These are phyloP conservation scores for Leptopilina drosophilae DNA, from an alignment of 2,888 invertebrate species.

Conservation along the genomic window DNA sequence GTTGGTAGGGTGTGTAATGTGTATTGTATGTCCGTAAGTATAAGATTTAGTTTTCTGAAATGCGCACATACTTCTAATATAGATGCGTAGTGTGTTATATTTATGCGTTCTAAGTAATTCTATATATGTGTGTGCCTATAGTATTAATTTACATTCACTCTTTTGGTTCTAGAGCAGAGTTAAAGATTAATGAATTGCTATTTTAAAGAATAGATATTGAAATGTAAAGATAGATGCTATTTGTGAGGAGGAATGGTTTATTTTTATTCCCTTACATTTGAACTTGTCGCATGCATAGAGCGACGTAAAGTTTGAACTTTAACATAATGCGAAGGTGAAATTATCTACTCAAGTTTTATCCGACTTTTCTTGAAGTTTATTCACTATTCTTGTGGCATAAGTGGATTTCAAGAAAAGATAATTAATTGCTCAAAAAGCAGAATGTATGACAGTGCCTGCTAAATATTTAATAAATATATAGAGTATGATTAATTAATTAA, in stretches of 20 bases:
- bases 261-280: background rate
- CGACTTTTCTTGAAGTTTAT: no score
- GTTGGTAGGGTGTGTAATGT: conserved; percentile 69
- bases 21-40: conserved; percentile 47
- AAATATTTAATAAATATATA: no score
- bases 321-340: background rate
- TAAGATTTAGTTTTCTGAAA: conserved; percentile 32
- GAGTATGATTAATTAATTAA: no score
- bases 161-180: background rate
- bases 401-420: no score
- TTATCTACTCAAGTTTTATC: no score
- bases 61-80: conserved; percentile 32
- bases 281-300: background rate
- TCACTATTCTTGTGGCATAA: no score
- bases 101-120: conserved; percentile 21
- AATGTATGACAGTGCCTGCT: no score
- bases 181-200: conserved; percentile 21
- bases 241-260: background rate
- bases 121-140: conserved; percentile 9
- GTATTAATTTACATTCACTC: background rate
- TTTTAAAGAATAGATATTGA: conserved; percentile 13
- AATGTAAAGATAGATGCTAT: background rate
- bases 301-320: background rate
- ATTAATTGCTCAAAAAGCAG: no score
- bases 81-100: conserved; percentile 18